Percentiles rank a stretch among this genome's conserved stretches.
These are phyloP conservation scores for Tolypeutes matacus DNA, from an alignment of 2,797 vertebrate species.

Conservation along the genomic window DNA sequence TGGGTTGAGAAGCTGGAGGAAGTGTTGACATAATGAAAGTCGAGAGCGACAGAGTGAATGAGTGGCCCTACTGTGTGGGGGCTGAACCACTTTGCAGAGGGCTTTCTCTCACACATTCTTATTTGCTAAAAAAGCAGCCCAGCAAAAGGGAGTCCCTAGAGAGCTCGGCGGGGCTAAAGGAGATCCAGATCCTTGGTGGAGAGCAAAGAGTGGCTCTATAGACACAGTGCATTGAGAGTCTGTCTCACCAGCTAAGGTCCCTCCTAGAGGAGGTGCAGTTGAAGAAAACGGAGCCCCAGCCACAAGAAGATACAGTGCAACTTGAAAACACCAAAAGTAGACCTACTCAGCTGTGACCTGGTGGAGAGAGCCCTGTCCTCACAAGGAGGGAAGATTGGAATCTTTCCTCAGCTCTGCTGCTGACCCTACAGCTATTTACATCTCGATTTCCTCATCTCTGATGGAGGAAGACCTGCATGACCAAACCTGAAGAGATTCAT, in stretches of 20 bases:
- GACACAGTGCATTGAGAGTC: not conserved
- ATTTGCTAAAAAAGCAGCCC: slow-evolving; percentile 10
- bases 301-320: not conserved
- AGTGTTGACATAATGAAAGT: not conserved
- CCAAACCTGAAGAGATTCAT: not conserved
- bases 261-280: not conserved
- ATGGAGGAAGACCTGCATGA: not conserved
- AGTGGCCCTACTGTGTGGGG: not conserved
- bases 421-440: not conserved
- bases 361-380: not conserved
- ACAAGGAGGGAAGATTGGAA: too few species aligned
- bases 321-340: not conserved
- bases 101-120: slow-evolving; percentile 18
- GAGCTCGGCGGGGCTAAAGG: not conserved
- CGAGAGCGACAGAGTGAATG: not conserved
- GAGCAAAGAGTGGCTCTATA: not conserved
- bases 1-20: not conserved
- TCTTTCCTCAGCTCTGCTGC: not conserved
- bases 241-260: not conserved
- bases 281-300: not conserved
- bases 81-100: not conserved
- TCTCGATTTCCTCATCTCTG: not conserved
- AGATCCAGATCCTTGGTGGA: not conserved
- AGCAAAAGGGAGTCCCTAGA: not conserved
- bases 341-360: not conserved